Evolutionary conservation across 2,797 vertebrate genomes (phyloP), one percentile per base, ranked within the genome.

Genomic region (Oophaga sylvatica): DNA sequence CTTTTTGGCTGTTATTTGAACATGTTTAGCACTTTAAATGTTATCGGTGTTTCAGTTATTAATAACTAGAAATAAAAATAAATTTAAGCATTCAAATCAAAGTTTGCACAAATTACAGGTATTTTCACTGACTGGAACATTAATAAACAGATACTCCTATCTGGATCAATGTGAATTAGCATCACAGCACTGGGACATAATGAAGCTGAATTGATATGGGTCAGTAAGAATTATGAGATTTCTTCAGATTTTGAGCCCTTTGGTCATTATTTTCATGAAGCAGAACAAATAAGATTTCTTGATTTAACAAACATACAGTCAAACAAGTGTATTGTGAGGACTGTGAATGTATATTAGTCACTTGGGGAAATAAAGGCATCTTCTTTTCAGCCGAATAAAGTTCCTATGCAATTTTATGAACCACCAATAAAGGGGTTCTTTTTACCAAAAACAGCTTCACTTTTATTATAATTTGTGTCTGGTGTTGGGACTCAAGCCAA

Each of bases 41-140:
- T 48, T 90, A 83, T 79, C 20, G 65, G 89, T 85, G 86, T 80
- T 60, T 88, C 65, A 60, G 67, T 84, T 88, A 53, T 63, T 84
- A 57, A 71, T 88, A 88, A 88, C 56, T 79, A 80, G 63, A 88
- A 84, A 84, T 65, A 26, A 73, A 84, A 87, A 79, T 78, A 90
- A 88, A 16, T 81, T 89, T 90, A 82, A 90, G 90, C 87, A 90
- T 3, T 87, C 89, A 89, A 84, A 82, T 87, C 12, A 63, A 86
- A 62, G 91, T 90, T 85, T 81, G 57, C 82, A 88, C 60, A 90
- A 91, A 89, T 67, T 65, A 56, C 88, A 87, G 83, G 65, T 87
- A 57, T 93, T 80, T 45, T 88, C 90, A 91, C 81, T 76, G 90
- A 88, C 59, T 80, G 90, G 67, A 91, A 92, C 88, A 91, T n/a